Conservation (phyloP, 2,888 invertebrate genomes). For the Andrena flavipes region DNA sequence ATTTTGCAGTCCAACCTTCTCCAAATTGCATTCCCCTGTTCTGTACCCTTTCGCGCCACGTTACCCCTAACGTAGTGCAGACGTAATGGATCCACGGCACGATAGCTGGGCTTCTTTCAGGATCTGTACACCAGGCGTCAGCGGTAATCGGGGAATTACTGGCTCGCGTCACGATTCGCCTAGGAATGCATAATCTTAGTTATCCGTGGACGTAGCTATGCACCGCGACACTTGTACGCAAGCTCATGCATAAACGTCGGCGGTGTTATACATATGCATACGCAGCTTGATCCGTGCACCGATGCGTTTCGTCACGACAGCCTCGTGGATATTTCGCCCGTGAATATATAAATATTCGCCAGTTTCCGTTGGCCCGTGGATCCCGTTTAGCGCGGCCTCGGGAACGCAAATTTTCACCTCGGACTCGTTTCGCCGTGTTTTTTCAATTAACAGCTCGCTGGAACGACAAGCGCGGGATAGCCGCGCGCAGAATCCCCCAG, state of each 20-base stretch:
- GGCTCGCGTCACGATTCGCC: constrained; percentile 20
- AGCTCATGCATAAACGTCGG: background rate
- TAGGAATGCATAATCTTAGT: constrained; percentile 38
- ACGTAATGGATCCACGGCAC: background rate
- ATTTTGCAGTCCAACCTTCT: background rate
- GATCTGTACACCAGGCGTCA: constrained; percentile 3
- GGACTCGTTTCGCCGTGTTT: background rate
- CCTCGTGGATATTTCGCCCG: background rate
- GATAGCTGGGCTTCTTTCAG: background rate
- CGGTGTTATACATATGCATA: constrained; percentile 7
- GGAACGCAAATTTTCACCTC: background rate
- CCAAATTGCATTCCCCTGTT: background rate
- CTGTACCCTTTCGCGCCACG: background rate
- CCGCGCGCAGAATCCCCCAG: background rate
- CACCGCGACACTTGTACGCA: background rate
- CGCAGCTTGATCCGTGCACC: background rate
- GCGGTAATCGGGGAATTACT: constrained; percentile 14
- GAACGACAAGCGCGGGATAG: background rate
- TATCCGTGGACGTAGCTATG: background rate
- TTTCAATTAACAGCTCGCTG: constrained; percentile 10
- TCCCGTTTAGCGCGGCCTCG: background rate
- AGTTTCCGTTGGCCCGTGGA: background rate
- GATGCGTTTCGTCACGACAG: background rate
- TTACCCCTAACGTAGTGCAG: background rate
- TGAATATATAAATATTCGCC: constrained; percentile 8